Evolutionary conservation across 1,140 invertebrate genomes (phyloP), one percentile per base, ranked within the genome.

Genomic region (Aradophagus sp.): DNA sequence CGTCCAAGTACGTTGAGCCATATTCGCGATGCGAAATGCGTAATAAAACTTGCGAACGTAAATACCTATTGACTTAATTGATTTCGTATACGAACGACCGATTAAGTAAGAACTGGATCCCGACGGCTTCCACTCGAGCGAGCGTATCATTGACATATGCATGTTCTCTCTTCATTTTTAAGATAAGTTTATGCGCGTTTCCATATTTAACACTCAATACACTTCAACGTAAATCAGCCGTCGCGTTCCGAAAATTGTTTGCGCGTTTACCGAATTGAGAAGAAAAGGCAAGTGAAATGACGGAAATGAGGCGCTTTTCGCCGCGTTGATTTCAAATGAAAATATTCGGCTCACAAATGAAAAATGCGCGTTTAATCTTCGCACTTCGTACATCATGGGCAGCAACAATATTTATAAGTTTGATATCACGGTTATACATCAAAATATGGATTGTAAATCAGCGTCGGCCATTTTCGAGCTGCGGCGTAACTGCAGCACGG

Each of bases 21-120:
- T 20, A 47, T 53, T 59, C 34, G 52, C 55, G 36, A 63, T 56
- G 53, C 45, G 39, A 67, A 74, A 66, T 27, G 53, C 45, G 58
- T 47, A 59, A 55, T 65, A 66, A 74, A 58, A 63, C 50, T 44
- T 31, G 47, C 63, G 58, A 67, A 63, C 56, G 62, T 59, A 63
- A 63, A 71, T 68, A 71, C 53, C 61, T 61, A 74, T 70, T 67
- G 36, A 52, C 56, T 63, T 74, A 71, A 74, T 74, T 70, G 72
- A 74, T 67, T 63, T 26, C 62, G 47, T 55, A 63, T 44, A 69
- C 45, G 66, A 74, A 56, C 55, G 50, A 41, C 42, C 67, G 67
- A 74, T 74, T 71, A 68, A 68, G 15, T 53, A 66, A 68, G 63
- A 67, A 73, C 50, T 48, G 52, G 35, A 63, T 63, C 59, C 34